Evolutionary conservation across 92 coral and sea anemone genomes (phyloP), one percentile per base, ranked within the genome.

Genomic region (Zoanthus gigantus): DNA sequence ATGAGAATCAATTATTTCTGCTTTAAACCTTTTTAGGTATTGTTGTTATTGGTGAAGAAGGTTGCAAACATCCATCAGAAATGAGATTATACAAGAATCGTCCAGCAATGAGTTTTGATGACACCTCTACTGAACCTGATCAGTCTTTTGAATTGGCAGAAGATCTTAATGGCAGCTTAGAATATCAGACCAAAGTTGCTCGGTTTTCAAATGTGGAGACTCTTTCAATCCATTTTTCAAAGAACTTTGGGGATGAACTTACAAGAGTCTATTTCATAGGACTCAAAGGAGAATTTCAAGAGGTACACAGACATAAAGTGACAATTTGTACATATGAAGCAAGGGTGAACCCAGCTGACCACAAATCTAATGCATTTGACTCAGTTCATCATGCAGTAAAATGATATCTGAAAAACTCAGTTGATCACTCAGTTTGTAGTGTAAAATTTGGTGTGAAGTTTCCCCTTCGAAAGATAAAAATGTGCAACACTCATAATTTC

Each of bases 301-400:
- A 97, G 81, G 97, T 92, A 0, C 97, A 87, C 53, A 92, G 99
- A 72, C 99, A 97, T 65, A 95, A 96, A 78, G 98, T 97, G 67
- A 97, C 99, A 50, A 90, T 97, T 14, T 97, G 99, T 53, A 97
- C 96, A 18, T 97, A 97, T 79, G 99, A 97, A 72, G 99, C 99
- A 15, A 93, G 96, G 67, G 97, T 98, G 3, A 97, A 97, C 73
- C 96, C 96, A 42, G 93, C 99, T 8, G 99, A 97, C 85, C 99
- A 97, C 82, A 97, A 97, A 67, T 90, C 96, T 65, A 96, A 85
- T 67, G 79, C 94, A 16, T 91, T 97, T 82, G 98, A 97, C 84
- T 84, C 91, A 72, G 95, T 97, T 11, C 88, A 94, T 57, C 99
- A 97, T 78, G 90, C 96, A 5, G 90, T 94, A 47, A 88, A 88